These are phyloP conservation scores for Cyclophora albipunctata DNA, from an alignment of 2,888 invertebrate genomes.

Conservation along the genomic window DNA sequence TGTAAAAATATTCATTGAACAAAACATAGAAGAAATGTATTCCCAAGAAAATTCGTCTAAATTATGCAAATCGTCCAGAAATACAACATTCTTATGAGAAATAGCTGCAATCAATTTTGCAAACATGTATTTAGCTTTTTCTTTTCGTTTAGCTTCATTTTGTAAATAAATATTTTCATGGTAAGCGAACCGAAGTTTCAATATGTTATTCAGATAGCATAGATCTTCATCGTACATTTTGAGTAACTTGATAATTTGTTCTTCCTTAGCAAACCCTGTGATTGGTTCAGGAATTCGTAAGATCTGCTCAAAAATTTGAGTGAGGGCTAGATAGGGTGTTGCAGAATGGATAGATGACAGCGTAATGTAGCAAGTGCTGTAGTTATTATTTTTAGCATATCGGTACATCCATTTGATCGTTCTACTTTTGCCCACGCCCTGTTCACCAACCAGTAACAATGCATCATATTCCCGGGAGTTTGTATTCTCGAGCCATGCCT, in stretches of 20 bases:
- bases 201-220: conserved; percentile 71
- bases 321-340: conserved; percentile 55
- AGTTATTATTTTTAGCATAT: conserved; percentile 35
- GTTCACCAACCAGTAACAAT: conserved; percentile 71
- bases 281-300: conserved; percentile 50
- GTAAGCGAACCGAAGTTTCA: conserved; percentile 70
- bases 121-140: conserved; percentile 55
- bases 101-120: conserved; percentile 46
- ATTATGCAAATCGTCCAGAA: conserved; percentile 69
- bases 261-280: conserved; percentile 55
- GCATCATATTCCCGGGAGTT: conserved; percentile 62
- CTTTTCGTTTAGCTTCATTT: conserved; percentile 46
- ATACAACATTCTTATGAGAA: conserved; percentile 42
- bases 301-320: conserved; percentile 60
- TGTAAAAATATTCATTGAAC: conserved; percentile 44
- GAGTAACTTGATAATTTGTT: conserved; percentile 49
- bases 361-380: conserved; percentile 36
- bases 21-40: conserved; percentile 49
- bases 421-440: conserved; percentile 75
- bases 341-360: conserved; percentile 61
- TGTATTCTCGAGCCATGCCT: conserved; percentile 45
- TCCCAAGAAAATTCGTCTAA: conserved; percentile 65
- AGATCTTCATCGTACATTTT: conserved; percentile 52
- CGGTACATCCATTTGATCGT: conserved; percentile 70
- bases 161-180: conserved; percentile 50